These are phyloP conservation scores for Anhinga anhinga DNA, from an alignment of 2,113 vertebrate genomes.

Conservation along the genomic window DNA sequence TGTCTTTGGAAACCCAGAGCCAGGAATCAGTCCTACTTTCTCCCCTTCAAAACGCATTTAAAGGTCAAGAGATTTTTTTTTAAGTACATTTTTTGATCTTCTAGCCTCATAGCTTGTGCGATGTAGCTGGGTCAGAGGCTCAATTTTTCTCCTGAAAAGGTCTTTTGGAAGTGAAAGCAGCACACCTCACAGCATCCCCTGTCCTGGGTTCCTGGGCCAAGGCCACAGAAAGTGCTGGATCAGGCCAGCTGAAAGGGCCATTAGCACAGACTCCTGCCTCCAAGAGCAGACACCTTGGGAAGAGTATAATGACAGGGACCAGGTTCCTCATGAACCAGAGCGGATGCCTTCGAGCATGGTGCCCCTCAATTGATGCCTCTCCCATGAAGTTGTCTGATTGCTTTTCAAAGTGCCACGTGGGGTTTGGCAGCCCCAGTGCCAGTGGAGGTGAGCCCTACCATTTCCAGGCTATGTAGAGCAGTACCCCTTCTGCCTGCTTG, in stretches of 20 bases:
- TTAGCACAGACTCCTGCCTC: background rate
- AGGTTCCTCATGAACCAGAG: too few relatives aligned
- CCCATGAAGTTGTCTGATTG: accelerated
- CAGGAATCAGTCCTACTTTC: background rate
- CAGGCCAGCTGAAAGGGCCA: background rate
- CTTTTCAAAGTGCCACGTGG: accelerated
- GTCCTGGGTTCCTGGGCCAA: accelerated
- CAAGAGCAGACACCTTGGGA: background rate
- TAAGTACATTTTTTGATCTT: accelerated
- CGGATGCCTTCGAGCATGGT: background rate
- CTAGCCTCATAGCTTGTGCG: background rate
- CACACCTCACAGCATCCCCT: background rate
- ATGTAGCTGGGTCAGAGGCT: background rate
- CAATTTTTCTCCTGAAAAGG: background rate
- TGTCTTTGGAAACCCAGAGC: background rate
- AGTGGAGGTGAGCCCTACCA: background rate
- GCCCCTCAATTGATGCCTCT: accelerated
- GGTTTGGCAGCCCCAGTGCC: background rate
- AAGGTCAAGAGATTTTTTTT: background rate
- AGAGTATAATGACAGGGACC: background rate
- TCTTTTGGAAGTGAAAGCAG: background rate
- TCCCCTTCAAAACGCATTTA: background rate
- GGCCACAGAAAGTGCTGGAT: background rate
- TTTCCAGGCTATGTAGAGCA: background rate
- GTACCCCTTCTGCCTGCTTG: background rate